Evolutionary conservation across 2,113 vertebrate species (phyloP).

Genomic region (Amazona vittata): DNA sequence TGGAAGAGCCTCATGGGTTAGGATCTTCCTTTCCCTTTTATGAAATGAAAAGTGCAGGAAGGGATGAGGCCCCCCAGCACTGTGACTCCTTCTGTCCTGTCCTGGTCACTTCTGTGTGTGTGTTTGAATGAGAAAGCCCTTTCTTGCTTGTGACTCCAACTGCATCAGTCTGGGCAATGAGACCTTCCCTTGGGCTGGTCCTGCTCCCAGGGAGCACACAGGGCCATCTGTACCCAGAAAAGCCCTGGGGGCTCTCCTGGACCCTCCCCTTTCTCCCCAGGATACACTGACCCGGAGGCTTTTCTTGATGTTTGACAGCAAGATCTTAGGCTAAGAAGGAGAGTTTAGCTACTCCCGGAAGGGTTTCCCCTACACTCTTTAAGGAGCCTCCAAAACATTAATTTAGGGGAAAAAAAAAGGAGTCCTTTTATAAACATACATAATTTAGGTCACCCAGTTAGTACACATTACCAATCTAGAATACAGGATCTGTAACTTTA

Average conservation of each 20-base stretch:
- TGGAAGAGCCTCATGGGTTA: not conserved
- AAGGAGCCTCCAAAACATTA: not conserved
- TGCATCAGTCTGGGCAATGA: not conserved
- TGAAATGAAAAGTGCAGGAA: not conserved
- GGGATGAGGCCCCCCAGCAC: not conserved
- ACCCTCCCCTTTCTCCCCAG: not conserved
- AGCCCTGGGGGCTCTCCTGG: not conserved
- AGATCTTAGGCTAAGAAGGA: not conserved
- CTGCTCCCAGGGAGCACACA: not conserved
- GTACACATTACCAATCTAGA: not conserved
- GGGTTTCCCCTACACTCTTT: rapidly evolving
- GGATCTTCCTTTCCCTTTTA: not conserved
- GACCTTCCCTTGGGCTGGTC: rapidly evolving
- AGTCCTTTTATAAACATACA: not conserved
- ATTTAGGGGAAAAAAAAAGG: not conserved
- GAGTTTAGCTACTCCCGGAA: not conserved
- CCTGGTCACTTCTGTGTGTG: rapidly evolving
- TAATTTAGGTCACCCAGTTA: not conserved
- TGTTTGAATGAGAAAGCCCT: not conserved
- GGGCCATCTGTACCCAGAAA: not conserved
- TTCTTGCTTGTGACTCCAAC: rapidly evolving
- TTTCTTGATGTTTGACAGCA: not conserved
- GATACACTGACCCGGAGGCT: not conserved
- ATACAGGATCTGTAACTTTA: not conserved
- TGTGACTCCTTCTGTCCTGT: not conserved